Conservation (phyloP, 2,888 invertebrate genomes). For the Eilema sororculum region DNA sequence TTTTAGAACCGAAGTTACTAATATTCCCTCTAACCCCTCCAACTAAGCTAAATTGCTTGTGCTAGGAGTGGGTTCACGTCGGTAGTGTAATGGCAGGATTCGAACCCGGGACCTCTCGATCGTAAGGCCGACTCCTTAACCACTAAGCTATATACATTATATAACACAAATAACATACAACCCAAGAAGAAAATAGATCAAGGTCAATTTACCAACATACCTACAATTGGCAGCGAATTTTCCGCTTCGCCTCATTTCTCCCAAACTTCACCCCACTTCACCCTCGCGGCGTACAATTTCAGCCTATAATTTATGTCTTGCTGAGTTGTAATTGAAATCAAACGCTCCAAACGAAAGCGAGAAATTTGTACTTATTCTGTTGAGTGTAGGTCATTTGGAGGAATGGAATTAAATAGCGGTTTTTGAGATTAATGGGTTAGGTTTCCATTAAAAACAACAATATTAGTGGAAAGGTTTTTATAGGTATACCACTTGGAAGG, state of each 20-base stretch:
- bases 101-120: too few species aligned
- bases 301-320: not conserved
- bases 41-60: too few species aligned
- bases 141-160: too few species aligned
- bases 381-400: not conserved
- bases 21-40: too few species aligned
- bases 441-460: not conserved
- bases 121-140: too few species aligned
- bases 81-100: too few species aligned
- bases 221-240: not conserved
- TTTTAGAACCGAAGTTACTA: too few species aligned
- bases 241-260: not conserved
- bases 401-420: not conserved
- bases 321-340: not conserved
- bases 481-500: too few species aligned
- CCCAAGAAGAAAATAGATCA: not conserved
- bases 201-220: not conserved
- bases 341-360: not conserved
- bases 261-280: not conserved
- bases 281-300: not conserved
- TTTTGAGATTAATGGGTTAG: not conserved
- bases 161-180: not conserved
- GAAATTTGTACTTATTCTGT: not conserved
- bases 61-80: too few species aligned
- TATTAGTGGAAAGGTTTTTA: not conserved